These are phyloP conservation scores for Gandaritis pyraliata DNA, from an alignment of 2,888 invertebrate species.

Conservation along the genomic window DNA sequence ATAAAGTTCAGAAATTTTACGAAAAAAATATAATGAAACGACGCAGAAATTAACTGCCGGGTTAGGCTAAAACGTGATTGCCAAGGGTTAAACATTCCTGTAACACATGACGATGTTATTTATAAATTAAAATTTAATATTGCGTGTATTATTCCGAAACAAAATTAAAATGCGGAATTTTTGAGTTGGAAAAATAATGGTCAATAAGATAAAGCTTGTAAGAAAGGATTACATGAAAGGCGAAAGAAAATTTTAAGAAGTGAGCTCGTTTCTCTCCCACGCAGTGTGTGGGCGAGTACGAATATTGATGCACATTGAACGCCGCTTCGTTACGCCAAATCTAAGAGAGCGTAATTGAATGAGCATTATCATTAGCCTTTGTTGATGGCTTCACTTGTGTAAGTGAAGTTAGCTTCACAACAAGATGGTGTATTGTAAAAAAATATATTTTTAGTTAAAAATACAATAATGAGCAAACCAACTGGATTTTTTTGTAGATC, in stretches of 20 bases:
- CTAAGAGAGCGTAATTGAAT: slow-evolving; percentile 55
- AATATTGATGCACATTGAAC: slow-evolving; percentile 64
- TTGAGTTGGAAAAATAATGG: slow-evolving; percentile 39
- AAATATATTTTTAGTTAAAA: background rate
- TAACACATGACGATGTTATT: slow-evolving; percentile 67
- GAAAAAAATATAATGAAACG: slow-evolving; percentile 59
- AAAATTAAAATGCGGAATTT: slow-evolving; percentile 51
- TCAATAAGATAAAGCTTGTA: slow-evolving; percentile 55
- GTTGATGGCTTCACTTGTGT: slow-evolving; percentile 16
- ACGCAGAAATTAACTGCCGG: slow-evolving; percentile 70
- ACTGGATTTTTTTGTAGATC: too few relatives aligned
- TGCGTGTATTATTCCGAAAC: slow-evolving; percentile 48
- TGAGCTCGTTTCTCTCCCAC: slow-evolving; percentile 55
- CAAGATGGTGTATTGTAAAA: background rate
- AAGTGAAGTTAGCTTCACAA: background rate
- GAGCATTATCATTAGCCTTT: slow-evolving; percentile 49
- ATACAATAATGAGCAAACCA: background rate
- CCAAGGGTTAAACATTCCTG: slow-evolving; percentile 61
- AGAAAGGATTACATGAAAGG: slow-evolving; percentile 57
- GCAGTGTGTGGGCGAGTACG: slow-evolving; percentile 66
- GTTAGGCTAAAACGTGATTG: slow-evolving; percentile 68
- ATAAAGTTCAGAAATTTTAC: slow-evolving; percentile 72
- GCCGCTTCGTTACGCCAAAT: slow-evolving; percentile 60
- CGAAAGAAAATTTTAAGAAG: slow-evolving; percentile 63
- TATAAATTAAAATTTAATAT: slow-evolving; percentile 64